A percentile compares a stretch with the other conserved stretches of the same genome.
These are phyloP conservation scores for Heliconius congener DNA, from an alignment of 1,140 invertebrate species.

Conservation along the genomic window DNA sequence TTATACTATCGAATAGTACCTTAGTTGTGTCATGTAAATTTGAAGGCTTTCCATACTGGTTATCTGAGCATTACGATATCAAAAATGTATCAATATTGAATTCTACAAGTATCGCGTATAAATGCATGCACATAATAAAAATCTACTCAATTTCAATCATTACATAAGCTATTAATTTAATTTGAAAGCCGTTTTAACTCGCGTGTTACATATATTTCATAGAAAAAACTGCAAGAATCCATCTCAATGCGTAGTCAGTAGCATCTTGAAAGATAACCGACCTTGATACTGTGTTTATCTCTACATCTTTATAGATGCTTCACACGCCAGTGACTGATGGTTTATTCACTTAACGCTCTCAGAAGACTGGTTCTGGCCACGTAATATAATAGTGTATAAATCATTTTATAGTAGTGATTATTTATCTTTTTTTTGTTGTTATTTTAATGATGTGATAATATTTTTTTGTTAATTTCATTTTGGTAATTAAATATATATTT, in stretches of 20 bases:
- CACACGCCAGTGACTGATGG: constrained; percentile 42
- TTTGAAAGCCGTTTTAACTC: neutral
- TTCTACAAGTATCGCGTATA: too few relatives aligned
- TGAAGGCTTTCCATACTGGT: neutral
- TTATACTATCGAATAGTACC: too few relatives aligned
- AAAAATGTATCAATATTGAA: neutral
- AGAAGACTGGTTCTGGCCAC: neutral
- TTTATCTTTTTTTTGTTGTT: neutral
- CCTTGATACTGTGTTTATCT: constrained; percentile 50
- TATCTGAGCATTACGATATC: neutral
- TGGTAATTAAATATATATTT: neutral
- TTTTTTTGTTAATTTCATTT: neutral
- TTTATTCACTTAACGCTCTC: constrained; percentile 32
- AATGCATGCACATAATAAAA: too few relatives aligned
- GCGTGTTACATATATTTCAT: neutral
- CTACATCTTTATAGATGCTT: constrained; percentile 47
- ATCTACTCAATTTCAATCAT: too few relatives aligned
- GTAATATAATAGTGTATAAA: neutral
- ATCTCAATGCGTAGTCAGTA: constrained; percentile 21
- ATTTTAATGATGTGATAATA: neutral
- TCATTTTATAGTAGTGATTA: neutral
- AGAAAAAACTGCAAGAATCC: neutral
- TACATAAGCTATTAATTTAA: too few relatives aligned
- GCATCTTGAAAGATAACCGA: constrained; percentile 38
- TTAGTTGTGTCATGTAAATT: neutral